phyloP scores from a whole-genome alignment of 2,888 invertebrate genomes.

The Agrochola lota region DNA sequence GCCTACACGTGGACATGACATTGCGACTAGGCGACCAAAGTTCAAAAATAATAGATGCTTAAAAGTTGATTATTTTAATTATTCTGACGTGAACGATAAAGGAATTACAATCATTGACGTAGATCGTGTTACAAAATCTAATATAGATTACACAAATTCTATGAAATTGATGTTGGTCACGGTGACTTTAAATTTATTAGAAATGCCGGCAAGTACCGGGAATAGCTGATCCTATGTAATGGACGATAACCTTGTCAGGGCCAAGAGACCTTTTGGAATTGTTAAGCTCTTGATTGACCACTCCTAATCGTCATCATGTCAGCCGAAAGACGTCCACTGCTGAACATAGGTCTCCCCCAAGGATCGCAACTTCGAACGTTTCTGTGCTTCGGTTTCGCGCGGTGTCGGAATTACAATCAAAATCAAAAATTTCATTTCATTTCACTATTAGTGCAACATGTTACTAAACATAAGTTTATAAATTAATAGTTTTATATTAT shows the following conservation, averaged over 20 bases:
- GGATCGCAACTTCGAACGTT: too few species aligned
- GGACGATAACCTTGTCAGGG: background rate
- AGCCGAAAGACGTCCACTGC: too few species aligned
- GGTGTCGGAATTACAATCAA: too few species aligned
- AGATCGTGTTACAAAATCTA: background rate
- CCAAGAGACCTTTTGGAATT: background rate
- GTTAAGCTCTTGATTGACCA: too few species aligned
- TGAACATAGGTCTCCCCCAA: too few species aligned
- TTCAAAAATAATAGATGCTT: background rate
- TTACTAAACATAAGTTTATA: too few species aligned
- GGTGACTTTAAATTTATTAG: background rate
- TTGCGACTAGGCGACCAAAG: background rate
- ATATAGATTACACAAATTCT: background rate
- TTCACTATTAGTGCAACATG: too few species aligned
- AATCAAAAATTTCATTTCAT: too few species aligned
- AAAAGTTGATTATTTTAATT: conserved; percentile 11
- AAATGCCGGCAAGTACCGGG: background rate
- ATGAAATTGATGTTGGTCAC: background rate
- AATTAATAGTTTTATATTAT: too few species aligned
- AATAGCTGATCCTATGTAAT: too few species aligned
- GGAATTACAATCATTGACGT: conserved; percentile 10
- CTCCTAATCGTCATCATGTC: too few species aligned
- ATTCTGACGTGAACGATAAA: conserved; percentile 11
- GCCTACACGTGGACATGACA: background rate
- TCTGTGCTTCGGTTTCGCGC: too few species aligned